Evolutionary conservation across 2,888 invertebrate genomes (phyloP), one percentile per base, ranked within the genome.

Genomic region (Ethmia dodecea): DNA sequence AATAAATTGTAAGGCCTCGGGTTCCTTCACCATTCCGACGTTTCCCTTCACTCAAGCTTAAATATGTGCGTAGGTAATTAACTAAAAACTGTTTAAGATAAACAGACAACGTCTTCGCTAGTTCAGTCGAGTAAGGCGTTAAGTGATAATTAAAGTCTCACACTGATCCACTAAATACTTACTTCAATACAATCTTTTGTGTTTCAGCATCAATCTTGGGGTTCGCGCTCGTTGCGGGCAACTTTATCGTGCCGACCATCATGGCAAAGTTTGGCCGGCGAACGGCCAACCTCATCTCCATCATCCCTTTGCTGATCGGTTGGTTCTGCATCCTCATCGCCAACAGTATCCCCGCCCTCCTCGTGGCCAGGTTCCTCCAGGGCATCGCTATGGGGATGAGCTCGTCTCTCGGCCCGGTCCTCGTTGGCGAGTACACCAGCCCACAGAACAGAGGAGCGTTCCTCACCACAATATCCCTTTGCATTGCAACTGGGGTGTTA

Each of bases 391-490:
- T 83, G 55, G 90, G 90, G 0, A 69, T 90, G 58, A 62, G 83
- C 3, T 75, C 87, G 0, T 65, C 88, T 0, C 43, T 86, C 1
- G 73, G 74, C 0, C 76, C 88, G 0, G 77, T 88, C 1, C 75
- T 88, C 26, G 80, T 88, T 8, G 87, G 88, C 26, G 89, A 89
- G 60, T 88, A 81, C 28, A 77, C 86, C 4, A 84, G 88, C 28
- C 91, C 89, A 0, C 83, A 72, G 30, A 81, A 89, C 31, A 73
- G 92, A 33, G 90, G 91, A 12, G 76, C 88, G 0, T 78, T 91
- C 11, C 69, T 90, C 15, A 86, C 90, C 30, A 81, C 86, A 0
- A 87, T 90, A 9, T 88, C 89, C 0, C 60, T 90, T 1, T 79
- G 88, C 0, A 86, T 90, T 16, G 88, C 91, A 0, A 43, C 77